Conservation (phyloP, 2,113 vertebrate species). For the Trematomus loennbergii region DNA sequence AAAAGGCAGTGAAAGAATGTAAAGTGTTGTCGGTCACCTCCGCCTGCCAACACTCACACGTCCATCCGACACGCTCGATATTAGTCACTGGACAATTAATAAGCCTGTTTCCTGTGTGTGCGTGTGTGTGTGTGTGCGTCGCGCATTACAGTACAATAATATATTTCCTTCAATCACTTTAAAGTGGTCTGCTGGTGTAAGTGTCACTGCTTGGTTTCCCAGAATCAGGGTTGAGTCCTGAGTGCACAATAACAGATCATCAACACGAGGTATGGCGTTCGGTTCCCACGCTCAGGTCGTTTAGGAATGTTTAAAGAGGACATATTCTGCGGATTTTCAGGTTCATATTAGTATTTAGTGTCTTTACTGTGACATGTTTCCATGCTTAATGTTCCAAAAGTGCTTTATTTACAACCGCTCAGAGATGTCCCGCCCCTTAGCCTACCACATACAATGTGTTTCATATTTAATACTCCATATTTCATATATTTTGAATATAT, state of each 20-base stretch:
- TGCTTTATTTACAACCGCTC: too few relatives aligned
- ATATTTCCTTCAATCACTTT: conserved; percentile 45
- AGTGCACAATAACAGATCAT: conserved; percentile 33
- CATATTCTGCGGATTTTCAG: too few relatives aligned
- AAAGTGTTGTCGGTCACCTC: conserved; percentile 26
- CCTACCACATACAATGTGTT: too few relatives aligned
- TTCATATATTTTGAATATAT: too few relatives aligned
- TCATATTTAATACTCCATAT: too few relatives aligned
- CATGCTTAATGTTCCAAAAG: too few relatives aligned
- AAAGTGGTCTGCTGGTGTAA: conserved; percentile 20
- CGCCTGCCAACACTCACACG: conserved; percentile 70
- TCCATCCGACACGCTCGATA: conserved; percentile 60
- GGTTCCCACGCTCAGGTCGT: neutral
- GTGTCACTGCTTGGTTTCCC: conserved; percentile 52
- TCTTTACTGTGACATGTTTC: too few relatives aligned
- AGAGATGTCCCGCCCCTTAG: too few relatives aligned
- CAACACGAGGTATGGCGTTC: neutral
- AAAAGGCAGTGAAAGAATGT: conserved; percentile 19
- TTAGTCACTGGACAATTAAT: conserved; percentile 70
- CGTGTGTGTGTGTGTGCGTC: conserved; percentile 25
- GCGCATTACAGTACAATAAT: conserved; percentile 41
- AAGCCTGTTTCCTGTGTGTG: conserved; percentile 52
- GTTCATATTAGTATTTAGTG: too few relatives aligned
- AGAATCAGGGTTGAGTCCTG: conserved; percentile 35
- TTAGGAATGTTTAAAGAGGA: neutral